These are phyloP conservation scores for Gadopsis bispinosus DNA, from an alignment of 2,797 vertebrate genomes.

Conservation along the genomic window DNA sequence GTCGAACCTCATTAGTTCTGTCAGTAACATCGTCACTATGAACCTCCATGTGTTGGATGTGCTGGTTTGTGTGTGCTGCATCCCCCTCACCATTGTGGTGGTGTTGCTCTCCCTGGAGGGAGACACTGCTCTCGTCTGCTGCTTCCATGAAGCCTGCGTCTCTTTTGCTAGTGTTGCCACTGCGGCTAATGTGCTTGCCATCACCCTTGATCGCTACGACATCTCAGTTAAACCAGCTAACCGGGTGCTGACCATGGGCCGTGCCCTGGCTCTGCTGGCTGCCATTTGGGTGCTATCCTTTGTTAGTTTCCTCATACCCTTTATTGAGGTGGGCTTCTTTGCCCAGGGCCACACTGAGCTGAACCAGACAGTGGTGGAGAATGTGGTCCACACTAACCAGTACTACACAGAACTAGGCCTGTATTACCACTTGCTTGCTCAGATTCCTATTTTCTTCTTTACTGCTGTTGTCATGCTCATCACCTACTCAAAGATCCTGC, in stretches of 20 bases:
- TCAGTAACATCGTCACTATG: slow-evolving; percentile 99
- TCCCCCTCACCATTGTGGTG: slow-evolving; percentile 96
- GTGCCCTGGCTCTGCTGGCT: slow-evolving; percentile 92
- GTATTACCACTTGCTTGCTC: slow-evolving; percentile 96
- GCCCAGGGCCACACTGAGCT: slow-evolving; percentile 87
- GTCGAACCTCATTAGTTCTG: slow-evolving; percentile 98
- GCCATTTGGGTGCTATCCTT: slow-evolving; percentile 96
- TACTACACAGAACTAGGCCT: slow-evolving; percentile 95
- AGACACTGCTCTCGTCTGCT: slow-evolving; percentile 95
- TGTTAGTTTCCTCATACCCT: slow-evolving; percentile 96
- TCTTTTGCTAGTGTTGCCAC: slow-evolving; percentile 98
- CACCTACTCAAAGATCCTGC: slow-evolving; percentile 98
- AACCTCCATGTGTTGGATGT: slow-evolving; percentile 98
- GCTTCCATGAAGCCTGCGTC: slow-evolving; percentile 98
- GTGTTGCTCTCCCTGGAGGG: slow-evolving; percentile 93
- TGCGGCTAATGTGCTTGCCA: slow-evolving; percentile 96
- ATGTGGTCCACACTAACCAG: slow-evolving; percentile 88
- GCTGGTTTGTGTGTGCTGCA: slow-evolving; percentile 96
- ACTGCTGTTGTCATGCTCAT: slow-evolving; percentile 97
- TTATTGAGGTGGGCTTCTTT: slow-evolving; percentile 98
- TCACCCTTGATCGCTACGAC: slow-evolving; percentile 97
- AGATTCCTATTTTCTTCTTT: slow-evolving; percentile 98
- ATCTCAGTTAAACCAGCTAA: slow-evolving; percentile 99
- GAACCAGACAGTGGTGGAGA: slow-evolving; percentile 92
- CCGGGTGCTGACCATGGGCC: slow-evolving; percentile 96